phyloP scores from a whole-genome alignment of 1,140 invertebrate genomes.

The Aphaenogaster ashmeadi region DNA sequence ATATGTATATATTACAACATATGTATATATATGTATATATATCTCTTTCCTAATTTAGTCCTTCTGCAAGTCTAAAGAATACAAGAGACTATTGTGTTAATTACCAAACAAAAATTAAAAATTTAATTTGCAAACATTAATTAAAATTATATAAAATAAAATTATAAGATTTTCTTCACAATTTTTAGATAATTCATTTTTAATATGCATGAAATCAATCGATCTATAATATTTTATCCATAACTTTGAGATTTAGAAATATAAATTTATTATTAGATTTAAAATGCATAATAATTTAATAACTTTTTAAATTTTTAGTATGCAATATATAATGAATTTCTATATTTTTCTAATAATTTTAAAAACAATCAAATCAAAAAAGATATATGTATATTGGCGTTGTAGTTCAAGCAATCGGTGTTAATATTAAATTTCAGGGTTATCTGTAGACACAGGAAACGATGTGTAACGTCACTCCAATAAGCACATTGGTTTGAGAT shows the following conservation, averaged over 20 bases:
- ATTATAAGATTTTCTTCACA: neutral
- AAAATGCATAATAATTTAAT: neutral
- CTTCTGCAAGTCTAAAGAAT: neutral
- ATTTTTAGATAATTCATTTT: neutral
- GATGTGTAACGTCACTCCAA: neutral
- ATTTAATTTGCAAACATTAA: neutral
- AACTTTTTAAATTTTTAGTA: neutral
- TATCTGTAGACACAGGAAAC: conserved; percentile 22
- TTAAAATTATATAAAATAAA: neutral
- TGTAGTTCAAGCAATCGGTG: neutral
- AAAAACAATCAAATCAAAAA: neutral
- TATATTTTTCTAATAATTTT: neutral
- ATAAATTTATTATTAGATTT: neutral
- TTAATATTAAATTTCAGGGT: conserved; percentile 31
- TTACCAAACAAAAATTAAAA: neutral
- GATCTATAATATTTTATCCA: neutral
- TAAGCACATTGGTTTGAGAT: neutral
- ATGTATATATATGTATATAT: neutral
- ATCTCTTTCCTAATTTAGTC: neutral
- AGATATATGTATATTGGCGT: neutral
- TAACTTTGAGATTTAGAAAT: neutral
- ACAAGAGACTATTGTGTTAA: neutral
- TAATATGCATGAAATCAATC: neutral
- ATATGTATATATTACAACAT: neutral
- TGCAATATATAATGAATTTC: neutral